Evolutionary conservation across 1,140 invertebrate species (phyloP).

Genomic region (Drosophila truncata): DNA sequence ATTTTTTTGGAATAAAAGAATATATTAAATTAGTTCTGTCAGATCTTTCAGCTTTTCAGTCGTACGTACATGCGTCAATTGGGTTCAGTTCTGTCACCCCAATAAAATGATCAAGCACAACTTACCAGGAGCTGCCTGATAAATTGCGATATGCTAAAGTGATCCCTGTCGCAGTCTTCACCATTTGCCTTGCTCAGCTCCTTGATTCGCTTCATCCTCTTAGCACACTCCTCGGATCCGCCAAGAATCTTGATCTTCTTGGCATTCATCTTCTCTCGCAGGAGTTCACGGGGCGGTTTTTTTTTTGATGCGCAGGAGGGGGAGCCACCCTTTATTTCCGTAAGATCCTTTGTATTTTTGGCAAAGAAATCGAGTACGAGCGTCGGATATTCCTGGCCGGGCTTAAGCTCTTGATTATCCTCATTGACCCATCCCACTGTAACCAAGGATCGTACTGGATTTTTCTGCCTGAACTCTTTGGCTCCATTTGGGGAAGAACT

Average conservation of each 20-base stretch:
- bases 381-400: background rate
- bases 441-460: background rate
- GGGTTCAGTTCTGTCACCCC: slow-evolving; percentile 1
- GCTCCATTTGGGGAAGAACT: background rate
- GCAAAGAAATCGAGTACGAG: background rate
- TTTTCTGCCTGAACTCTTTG: background rate
- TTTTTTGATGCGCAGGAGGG: background rate
- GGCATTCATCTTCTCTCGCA: slow-evolving; percentile 9
- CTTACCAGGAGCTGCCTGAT: slow-evolving; percentile 28
- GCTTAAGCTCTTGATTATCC: background rate
- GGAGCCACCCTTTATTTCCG: slow-evolving; percentile 25
- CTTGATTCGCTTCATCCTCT: slow-evolving; percentile 16
- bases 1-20: background rate
- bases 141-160: background rate
- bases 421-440: background rate
- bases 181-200: background rate
- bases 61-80: too few species aligned
- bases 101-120: background rate
- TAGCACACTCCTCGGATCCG: slow-evolving; percentile 11
- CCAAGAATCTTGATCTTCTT: slow-evolving; percentile 23
- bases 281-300: slow-evolving; percentile 12
- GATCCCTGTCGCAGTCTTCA: background rate
- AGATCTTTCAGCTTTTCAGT: too few species aligned
- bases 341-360: slow-evolving; percentile 16
- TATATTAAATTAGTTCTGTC: background rate